Percentiles rank a stretch among this genome's conserved stretches.
These are phyloP conservation scores for Mycetomoellerius zeteki DNA, from an alignment of 1,140 invertebrate genomes.

Conservation along the genomic window DNA sequence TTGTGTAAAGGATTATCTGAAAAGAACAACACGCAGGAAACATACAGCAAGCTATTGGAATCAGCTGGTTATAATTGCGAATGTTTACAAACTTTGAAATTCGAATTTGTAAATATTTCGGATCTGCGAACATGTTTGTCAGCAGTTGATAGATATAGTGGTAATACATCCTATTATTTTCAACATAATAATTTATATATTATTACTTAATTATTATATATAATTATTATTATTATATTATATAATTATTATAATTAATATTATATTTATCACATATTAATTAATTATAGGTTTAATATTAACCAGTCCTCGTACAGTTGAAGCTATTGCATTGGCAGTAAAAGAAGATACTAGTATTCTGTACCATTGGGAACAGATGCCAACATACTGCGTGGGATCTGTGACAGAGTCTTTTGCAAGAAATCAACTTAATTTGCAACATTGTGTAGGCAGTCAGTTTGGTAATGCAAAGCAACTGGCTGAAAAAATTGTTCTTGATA, in stretches of 20 bases:
- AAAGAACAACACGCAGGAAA: conserved; percentile 77
- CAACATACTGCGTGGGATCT: conserved; percentile 83
- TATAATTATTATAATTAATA: background rate
- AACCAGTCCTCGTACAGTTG: conserved; percentile 83
- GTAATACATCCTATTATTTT: conserved; percentile 69
- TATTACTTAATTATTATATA: background rate
- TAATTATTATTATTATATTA: background rate
- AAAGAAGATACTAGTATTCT: conserved; percentile 67
- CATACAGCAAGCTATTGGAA: conserved; percentile 78
- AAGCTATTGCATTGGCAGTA: conserved; percentile 77
- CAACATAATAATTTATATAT: background rate
- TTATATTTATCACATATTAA: background rate
- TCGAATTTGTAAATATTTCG: conserved; percentile 81
- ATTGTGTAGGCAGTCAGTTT: conserved; percentile 79
- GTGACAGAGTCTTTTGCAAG: conserved; percentile 79
- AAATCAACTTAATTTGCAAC: conserved; percentile 75
- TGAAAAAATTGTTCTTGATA: conserved; percentile 76
- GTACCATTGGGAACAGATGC: conserved; percentile 76
- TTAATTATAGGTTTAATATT: conserved; percentile 81
- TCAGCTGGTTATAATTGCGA: conserved; percentile 80
- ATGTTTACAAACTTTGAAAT: conserved; percentile 79
- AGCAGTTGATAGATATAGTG: conserved; percentile 77
- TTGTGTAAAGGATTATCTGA: conserved; percentile 80
- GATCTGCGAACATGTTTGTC: conserved; percentile 74
- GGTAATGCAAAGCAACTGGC: conserved; percentile 83